A percentile compares a stretch with the other conserved stretches of the same genome.
phyloP scores from a whole-genome alignment of 2,113 vertebrate species.

The Cavia porcellus region DNA sequence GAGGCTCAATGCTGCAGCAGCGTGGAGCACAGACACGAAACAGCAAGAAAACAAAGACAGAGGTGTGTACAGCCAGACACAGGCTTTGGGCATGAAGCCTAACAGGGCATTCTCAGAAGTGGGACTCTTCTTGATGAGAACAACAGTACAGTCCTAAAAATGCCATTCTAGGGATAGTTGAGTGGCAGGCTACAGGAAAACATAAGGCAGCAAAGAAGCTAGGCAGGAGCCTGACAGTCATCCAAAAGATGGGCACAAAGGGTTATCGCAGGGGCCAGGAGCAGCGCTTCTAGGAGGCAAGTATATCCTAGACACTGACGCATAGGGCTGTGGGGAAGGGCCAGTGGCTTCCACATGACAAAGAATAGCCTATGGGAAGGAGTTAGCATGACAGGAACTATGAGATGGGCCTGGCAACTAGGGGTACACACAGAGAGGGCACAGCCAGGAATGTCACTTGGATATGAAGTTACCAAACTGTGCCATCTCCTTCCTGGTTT shows the following conservation, averaged over 20 bases:
- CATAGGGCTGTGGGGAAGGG: neutral
- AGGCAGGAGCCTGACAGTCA: neutral
- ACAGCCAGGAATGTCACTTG: neutral
- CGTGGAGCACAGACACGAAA: too few species aligned
- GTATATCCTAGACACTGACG: neutral
- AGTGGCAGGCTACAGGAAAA: neutral
- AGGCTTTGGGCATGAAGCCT: neutral
- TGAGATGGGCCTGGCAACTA: neutral
- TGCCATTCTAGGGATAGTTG: neutral
- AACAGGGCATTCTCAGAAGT: neutral
- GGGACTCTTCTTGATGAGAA: neutral
- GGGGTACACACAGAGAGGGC: neutral
- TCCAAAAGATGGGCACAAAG: neutral
- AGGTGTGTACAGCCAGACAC: neutral
- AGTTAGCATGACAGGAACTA: neutral
- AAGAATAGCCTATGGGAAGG: neutral
- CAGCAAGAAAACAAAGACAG: neutral
- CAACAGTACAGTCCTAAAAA: neutral
- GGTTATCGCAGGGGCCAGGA: neutral
- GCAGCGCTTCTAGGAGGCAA: neutral
- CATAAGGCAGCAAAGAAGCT: neutral
- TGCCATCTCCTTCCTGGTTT: neutral
- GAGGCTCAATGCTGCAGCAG: neutral
- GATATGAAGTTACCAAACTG: neutral
- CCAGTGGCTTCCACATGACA: neutral